A percentile compares a stretch with the other conserved stretches of the same genome.
phyloP scores from a whole-genome alignment of 2,888 invertebrate species.

The Tachystola acroxantha region DNA sequence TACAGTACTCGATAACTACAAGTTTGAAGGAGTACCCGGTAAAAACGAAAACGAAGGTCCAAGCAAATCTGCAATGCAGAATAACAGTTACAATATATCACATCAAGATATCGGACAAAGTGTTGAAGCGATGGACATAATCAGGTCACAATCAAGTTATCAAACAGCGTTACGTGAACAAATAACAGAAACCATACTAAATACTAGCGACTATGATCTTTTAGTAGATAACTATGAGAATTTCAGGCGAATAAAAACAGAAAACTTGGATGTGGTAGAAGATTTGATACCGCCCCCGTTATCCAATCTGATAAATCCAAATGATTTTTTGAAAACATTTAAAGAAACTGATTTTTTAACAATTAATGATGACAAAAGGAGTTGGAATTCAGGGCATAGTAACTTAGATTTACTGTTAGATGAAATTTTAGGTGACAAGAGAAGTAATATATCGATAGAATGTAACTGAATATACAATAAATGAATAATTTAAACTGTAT shows the following conservation, averaged over 20 bases:
- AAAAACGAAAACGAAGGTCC: not conserved
- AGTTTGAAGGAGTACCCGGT: constrained; percentile 32
- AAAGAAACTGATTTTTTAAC: constrained; percentile 65
- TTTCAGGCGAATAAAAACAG: constrained; percentile 6
- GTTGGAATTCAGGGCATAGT: constrained; percentile 77
- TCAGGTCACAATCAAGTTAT: too few relatives aligned
- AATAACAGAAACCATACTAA: constrained; percentile 78
- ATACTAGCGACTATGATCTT: constrained; percentile 71
- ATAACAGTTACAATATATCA: too few relatives aligned
- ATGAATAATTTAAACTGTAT: too few relatives aligned
- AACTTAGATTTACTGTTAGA: constrained; percentile 52
- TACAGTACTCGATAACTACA: constrained; percentile 66
- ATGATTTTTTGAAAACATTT: constrained; percentile 33
- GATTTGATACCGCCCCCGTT: constrained; percentile 7
- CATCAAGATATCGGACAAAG: too few relatives aligned
- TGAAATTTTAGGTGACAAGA: constrained; percentile 18
- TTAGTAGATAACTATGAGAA: constrained; percentile 72
- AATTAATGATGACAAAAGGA: constrained; percentile 70
- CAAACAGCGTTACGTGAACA: constrained; percentile 10
- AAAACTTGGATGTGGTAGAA: constrained; percentile 12
- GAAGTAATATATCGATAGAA: not conserved
- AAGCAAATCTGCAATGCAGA: too few relatives aligned
- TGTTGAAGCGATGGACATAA: not conserved
- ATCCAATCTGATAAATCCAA: constrained; percentile 20
- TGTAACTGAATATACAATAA: too few relatives aligned